A percentile compares a stretch with the other conserved stretches of the same genome.
Conservation (phyloP, 2,113 vertebrate species). For the Hydropotes inermis region DNA sequence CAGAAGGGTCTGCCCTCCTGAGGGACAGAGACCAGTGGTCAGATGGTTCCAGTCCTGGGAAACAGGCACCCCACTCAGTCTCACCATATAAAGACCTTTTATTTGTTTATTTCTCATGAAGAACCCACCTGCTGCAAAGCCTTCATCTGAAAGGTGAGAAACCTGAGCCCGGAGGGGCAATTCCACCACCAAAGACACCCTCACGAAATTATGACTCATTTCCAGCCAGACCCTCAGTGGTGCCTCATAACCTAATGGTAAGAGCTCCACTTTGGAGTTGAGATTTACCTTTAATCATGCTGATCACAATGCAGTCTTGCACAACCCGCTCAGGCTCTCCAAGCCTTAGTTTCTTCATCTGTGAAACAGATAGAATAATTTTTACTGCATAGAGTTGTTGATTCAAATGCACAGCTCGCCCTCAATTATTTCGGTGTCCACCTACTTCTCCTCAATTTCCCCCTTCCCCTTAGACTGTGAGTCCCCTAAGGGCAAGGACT, state of each 20-base stretch:
- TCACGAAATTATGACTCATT: background rate
- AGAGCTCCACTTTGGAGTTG: no score
- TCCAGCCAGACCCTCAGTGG: background rate
- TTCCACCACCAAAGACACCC: background rate
- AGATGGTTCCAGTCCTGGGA: background rate
- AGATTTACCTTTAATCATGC: background rate
- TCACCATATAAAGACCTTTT: background rate
- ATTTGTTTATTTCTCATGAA: background rate
- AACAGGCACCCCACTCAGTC: background rate
- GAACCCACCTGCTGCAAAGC: background rate
- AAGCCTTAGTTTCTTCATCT: background rate
- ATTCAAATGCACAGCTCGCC: background rate
- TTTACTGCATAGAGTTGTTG: background rate
- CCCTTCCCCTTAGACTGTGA: background rate
- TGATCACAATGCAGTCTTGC: background rate
- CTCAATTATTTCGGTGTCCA: no score
- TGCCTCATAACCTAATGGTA: no score
- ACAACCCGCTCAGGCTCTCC: background rate
- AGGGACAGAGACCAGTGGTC: background rate
- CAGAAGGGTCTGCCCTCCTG: background rate
- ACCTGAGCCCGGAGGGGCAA: background rate
- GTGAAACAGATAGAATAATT: background rate
- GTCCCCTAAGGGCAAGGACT: background rate
- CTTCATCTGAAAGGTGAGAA: background rate
- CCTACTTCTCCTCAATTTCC: background rate